Percentiles rank a stretch among this genome's conserved stretches.
phyloP scores from a whole-genome alignment of 2,113 vertebrate genomes.

The Campylorhamphus procurvoides region DNA sequence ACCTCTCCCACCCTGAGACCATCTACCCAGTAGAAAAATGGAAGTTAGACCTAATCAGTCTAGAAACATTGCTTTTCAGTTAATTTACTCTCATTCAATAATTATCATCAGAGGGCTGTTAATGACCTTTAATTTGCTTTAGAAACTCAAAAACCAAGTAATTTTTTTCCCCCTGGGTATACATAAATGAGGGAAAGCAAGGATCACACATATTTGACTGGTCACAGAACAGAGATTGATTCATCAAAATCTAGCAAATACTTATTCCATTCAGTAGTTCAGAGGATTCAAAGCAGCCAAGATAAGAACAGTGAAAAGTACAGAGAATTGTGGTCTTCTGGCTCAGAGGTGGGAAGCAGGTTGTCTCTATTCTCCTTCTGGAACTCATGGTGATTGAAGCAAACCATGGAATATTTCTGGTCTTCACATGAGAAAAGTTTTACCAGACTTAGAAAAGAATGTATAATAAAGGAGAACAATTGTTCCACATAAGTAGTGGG shows the following conservation, averaged over 20 bases:
- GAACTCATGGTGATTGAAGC: background rate
- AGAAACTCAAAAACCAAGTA: background rate
- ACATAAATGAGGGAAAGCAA: background rate
- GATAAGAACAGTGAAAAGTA: background rate
- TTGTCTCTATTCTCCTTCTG: background rate
- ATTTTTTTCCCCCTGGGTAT: background rate
- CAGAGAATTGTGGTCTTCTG: background rate
- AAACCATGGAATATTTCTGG: background rate
- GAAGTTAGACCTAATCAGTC: background rate
- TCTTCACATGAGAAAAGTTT: background rate
- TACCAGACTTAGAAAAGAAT: background rate
- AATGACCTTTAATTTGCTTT: slow-evolving; percentile 1
- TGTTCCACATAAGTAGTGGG: background rate
- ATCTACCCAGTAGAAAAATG: background rate
- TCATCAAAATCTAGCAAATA: background rate
- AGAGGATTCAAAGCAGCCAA: background rate
- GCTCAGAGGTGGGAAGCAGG: background rate
- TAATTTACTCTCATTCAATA: slow-evolving; percentile 19
- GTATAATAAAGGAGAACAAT: background rate
- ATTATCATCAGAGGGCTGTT: background rate
- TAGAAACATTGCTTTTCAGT: background rate
- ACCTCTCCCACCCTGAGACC: background rate
- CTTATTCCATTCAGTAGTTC: background rate
- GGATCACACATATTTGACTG: background rate
- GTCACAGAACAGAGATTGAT: background rate